Evolutionary conservation across 1,140 invertebrate species (phyloP).

Genomic region (Colletes gigas): DNA sequence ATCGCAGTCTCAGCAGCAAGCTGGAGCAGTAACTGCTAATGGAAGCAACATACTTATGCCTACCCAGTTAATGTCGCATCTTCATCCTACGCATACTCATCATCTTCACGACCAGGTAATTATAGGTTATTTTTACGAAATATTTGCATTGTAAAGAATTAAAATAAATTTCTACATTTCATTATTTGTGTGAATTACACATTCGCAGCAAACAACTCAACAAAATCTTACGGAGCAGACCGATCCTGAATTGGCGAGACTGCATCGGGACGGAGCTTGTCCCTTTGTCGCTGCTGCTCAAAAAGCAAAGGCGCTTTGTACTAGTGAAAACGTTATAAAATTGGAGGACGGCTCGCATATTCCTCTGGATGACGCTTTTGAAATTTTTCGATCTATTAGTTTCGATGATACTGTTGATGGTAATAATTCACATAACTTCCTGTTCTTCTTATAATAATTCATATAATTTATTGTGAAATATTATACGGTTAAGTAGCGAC

Average conservation of each 20-base stretch:
- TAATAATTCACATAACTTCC: constrained; percentile 65
- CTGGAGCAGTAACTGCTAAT: constrained; percentile 67
- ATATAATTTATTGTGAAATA: constrained; percentile 7
- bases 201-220: constrained; percentile 65
- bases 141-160: neutral
- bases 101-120: constrained; percentile 74
- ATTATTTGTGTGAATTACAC: neutral
- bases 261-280: constrained; percentile 73
- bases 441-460: neutral
- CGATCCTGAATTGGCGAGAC: constrained; percentile 71
- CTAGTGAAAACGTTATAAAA: constrained; percentile 76
- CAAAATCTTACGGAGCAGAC: constrained; percentile 69
- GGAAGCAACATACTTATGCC: constrained; percentile 72
- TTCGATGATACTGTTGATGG: constrained; percentile 80
- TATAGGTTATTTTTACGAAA: neutral
- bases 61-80: constrained; percentile 77
- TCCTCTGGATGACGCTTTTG: constrained; percentile 82
- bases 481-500: constrained; percentile 52
- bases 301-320: constrained; percentile 72
- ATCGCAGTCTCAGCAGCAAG: constrained; percentile 62
- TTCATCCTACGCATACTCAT: constrained; percentile 75
- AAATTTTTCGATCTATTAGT: constrained; percentile 82
- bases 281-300: constrained; percentile 76
- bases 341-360: constrained; percentile 79
- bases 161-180: neutral